A percentile compares a stretch with the other conserved stretches of the same genome.
Conservation (phyloP, 2,113 vertebrate genomes). For the Equus przewalskii region DNA sequence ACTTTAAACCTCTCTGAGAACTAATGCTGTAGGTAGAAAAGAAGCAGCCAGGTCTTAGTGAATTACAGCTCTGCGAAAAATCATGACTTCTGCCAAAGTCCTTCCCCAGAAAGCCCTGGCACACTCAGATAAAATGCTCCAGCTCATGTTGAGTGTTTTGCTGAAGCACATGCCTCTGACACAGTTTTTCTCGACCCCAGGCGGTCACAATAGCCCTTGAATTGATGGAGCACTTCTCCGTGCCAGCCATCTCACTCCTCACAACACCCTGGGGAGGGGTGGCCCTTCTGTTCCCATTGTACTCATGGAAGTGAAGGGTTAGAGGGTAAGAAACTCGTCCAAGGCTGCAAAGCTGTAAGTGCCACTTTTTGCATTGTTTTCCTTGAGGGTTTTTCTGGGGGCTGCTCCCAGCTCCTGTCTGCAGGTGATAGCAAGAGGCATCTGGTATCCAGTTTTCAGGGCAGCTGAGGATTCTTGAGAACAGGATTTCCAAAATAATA, state of each 20-base stretch:
- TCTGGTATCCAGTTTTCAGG: not conserved
- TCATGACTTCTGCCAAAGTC: not conserved
- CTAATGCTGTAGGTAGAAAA: not conserved
- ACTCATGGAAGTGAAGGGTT: not conserved
- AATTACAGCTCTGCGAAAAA: not conserved
- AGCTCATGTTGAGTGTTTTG: not conserved
- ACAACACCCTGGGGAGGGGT: not conserved
- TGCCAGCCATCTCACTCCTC: not conserved
- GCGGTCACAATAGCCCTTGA: not conserved
- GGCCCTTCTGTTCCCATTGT: fast-evolving
- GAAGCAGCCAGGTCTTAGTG: not conserved
- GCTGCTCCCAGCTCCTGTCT: not conserved
- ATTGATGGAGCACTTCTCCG: not conserved
- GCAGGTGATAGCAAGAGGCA: not conserved
- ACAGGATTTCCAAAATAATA: not conserved
- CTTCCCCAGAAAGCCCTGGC: slow-evolving; percentile 44
- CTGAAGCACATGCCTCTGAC: not conserved
- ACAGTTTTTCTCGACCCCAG: not conserved
- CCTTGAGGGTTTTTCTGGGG: not conserved
- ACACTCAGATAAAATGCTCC: not conserved
- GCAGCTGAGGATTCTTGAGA: not conserved
- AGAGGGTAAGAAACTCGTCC: not conserved
- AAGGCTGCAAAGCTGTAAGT: not conserved
- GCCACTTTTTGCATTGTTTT: not conserved
- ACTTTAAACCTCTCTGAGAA: not conserved